These are phyloP conservation scores for Morus bassanus DNA, from an alignment of 2,797 vertebrate species.

Conservation along the genomic window DNA sequence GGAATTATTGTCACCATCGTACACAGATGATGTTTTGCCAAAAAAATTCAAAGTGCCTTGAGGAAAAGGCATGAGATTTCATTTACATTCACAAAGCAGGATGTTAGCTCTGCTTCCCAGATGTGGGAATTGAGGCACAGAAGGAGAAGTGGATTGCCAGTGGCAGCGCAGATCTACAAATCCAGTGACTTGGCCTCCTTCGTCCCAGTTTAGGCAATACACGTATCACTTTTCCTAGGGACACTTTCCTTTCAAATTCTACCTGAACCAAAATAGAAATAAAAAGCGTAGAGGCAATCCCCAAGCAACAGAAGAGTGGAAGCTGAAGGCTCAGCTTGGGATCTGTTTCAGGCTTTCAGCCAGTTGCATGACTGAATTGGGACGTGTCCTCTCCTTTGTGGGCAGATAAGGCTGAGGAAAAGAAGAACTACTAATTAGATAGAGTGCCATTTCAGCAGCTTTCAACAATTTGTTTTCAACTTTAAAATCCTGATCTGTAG, in stretches of 20 bases:
- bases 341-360: background rate
- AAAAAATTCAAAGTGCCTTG: background rate
- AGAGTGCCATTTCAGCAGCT: background rate
- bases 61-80: background rate
- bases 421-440: background rate
- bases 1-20: background rate
- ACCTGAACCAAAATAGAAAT: constrained; percentile 2
- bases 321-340: background rate
- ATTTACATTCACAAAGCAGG: background rate
- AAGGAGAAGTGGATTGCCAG: background rate
- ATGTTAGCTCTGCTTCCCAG: background rate
- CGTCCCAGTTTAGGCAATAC: background rate
- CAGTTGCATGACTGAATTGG: background rate
- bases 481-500: constrained; percentile 29
- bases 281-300: background rate
- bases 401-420: background rate
- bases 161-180: background rate
- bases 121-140: background rate
- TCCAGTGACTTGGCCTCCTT: background rate
- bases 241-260: background rate
- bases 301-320: background rate
- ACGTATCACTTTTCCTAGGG: background rate
- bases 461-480: background rate
- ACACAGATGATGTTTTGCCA: background rate
- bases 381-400: background rate